Base-by-base conservation (phyloP, 2,797 vertebrate genomes). In the Rallus crepitans region DNA sequence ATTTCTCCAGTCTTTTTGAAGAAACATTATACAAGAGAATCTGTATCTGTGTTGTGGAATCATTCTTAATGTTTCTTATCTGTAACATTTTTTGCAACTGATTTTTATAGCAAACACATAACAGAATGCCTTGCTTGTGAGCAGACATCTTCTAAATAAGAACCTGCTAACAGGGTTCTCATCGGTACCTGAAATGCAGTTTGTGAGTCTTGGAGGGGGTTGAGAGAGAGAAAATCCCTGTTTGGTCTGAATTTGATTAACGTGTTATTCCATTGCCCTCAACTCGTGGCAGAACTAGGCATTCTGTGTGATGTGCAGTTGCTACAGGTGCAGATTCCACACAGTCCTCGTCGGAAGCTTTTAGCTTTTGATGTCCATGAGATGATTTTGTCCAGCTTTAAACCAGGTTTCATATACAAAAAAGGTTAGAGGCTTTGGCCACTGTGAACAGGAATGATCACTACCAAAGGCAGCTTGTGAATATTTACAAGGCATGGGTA, bases 51-150 rank as follows among this genome's bases (percentile, higher is more conserved):
- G 27, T 11, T 61, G n/a, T 75, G 28, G 17, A 89, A 33, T 42
- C 65, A 53, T 93, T 93, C 27, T 82, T 83, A 87, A 83, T 83
- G 72, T 77, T 92, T 89, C 79, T 75, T 71, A 81, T 39, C 84
- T 52, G 61, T 55, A 94, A 39, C 91, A 94, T 91, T 87, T 89
- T 72, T 87, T 84, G 71, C 31, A 47, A 33, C 50, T 18, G 68
- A 71, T 89, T 92, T 89, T 94, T 93, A 68, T 53, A 65, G 61
- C 2, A 0, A 82, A 42, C 48, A 55, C 66, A 27, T 3, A 11
- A 37, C 75, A 80, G 81, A 89, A 82, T 35, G 42, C 31, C 33
- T 75, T 89, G 65, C 64, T 84, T 82, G 33, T 48, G 59, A 90
- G 68, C 35, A 90, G 61, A 37, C 60, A 90, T 61, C 40, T 75